A percentile compares a stretch with the other conserved stretches of the same genome.
Conservation (phyloP, 2,797 vertebrate species). For the Otus scops region DNA sequence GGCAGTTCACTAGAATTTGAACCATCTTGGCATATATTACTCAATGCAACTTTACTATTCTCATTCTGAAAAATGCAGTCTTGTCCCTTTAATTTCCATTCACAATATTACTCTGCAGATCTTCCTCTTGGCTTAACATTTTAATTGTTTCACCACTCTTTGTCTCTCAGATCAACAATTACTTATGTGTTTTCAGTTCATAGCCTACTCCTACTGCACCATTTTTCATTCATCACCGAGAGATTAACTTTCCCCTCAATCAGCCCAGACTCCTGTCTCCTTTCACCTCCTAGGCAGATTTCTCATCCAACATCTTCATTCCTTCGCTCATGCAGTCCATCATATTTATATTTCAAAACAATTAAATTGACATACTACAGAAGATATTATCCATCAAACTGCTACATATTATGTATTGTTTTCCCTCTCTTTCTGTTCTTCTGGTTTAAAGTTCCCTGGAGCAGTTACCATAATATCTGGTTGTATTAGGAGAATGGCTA, state of each 20-base stretch:
- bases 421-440: not conserved
- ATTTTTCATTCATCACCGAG: not conserved
- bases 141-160: not conserved
- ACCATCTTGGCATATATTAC: not conserved
- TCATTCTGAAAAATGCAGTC: not conserved
- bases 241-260: not conserved
- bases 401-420: not conserved
- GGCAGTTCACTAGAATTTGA: not conserved
- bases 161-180: not conserved
- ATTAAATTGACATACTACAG: not conserved
- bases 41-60: not conserved
- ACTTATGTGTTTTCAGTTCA: not conserved
- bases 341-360: not conserved
- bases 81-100: not conserved
- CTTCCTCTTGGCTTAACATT: not conserved
- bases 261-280: not conserved
- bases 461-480: not conserved
- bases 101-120: not conserved
- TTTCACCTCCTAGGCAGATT: not conserved
- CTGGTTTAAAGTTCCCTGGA: not conserved
- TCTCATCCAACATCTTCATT: not conserved
- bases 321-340: not conserved
- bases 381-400: not conserved
- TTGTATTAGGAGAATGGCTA: not conserved
- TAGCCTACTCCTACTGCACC: not conserved